Evolutionary conservation across 2,797 vertebrate species (phyloP).

Genomic region (Cynopterus sphinx): DNA sequence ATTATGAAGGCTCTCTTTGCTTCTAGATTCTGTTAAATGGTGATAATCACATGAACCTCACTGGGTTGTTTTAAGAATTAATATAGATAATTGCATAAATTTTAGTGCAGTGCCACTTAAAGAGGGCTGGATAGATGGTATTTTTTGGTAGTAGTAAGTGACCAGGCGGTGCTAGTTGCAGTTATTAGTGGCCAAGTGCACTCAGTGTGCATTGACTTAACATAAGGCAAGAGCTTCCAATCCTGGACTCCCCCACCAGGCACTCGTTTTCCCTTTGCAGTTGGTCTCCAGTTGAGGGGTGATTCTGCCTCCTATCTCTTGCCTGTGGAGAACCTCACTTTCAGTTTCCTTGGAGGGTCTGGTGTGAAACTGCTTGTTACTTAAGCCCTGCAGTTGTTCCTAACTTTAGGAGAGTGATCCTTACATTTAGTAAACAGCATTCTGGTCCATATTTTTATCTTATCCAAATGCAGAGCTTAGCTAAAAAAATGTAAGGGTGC

Average conservation of each 20-base stretch:
- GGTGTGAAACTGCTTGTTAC: background rate
- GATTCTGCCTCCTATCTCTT: background rate
- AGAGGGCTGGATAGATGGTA: background rate
- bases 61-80: background rate
- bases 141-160: background rate
- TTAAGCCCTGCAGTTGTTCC: background rate
- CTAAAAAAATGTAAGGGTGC: background rate
- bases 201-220: background rate
- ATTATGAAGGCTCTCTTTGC: background rate
- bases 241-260: background rate
- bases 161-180: background rate
- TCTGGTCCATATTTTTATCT: background rate
- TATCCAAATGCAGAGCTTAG: background rate
- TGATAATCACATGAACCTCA: background rate
- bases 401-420: background rate
- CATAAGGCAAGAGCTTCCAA: background rate
- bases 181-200: background rate
- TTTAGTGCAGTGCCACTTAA: background rate
- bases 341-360: background rate
- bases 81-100: background rate
- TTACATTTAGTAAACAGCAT: background rate
- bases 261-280: background rate
- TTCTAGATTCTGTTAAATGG: background rate
- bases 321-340: background rate
- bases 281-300: no score